These are phyloP conservation scores for Monodelphis domestica DNA, from an alignment of 2,797 vertebrate genomes.

Conservation along the genomic window DNA sequence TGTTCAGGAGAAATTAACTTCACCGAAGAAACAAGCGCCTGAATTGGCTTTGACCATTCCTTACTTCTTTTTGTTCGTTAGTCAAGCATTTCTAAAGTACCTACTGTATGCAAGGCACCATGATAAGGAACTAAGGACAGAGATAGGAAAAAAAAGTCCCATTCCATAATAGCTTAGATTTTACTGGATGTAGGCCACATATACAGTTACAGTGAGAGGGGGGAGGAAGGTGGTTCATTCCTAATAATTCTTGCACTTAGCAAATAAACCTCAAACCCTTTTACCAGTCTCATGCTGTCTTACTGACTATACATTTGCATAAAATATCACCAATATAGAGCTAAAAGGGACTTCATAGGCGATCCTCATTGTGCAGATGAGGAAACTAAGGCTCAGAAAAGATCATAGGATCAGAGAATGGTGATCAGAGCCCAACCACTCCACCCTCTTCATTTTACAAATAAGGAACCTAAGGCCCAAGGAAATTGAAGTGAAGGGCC, in stretches of 20 bases:
- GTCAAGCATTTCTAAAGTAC: background rate
- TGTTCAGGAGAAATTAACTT: conserved; percentile 25
- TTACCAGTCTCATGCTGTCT: background rate
- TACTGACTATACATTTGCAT: background rate
- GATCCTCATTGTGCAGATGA: background rate
- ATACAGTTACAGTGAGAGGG: background rate
- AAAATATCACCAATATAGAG: background rate
- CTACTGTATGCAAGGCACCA: background rate
- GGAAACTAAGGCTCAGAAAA: background rate
- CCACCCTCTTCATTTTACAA: background rate
- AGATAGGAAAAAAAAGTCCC: background rate
- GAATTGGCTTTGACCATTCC: background rate
- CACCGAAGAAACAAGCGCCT: background rate
- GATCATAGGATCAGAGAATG: background rate
- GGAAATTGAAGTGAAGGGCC: background rate
- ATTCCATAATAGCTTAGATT: background rate
- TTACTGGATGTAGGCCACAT: background rate
- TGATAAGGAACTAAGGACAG: background rate
- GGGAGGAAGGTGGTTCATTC: background rate
- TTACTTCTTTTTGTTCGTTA: background rate
- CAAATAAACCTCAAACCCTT: background rate
- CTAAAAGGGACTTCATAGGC: background rate
- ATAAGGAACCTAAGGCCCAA: background rate
- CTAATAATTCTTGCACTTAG: background rate
- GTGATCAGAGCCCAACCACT: background rate